Evolutionary conservation across 2,888 invertebrate genomes (phyloP), one percentile per base, ranked within the genome.

Genomic region (Nasonia oneida): DNA sequence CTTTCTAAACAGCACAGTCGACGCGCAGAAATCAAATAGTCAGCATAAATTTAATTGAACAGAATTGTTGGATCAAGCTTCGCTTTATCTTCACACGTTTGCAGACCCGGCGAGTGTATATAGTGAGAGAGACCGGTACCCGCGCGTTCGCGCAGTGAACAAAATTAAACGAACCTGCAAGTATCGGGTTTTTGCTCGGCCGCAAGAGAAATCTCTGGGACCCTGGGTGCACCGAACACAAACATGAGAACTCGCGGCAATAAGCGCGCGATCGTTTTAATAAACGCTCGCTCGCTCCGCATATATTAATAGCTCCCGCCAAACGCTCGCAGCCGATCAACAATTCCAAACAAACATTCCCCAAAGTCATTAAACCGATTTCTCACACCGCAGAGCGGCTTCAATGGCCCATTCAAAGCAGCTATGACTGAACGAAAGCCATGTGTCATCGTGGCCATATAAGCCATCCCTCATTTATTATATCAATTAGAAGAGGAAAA

Each of bases 361-460:
- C 3, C 1, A 47, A 29, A 74, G 74, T 47, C 29, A 23, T 23
- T 29, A 74, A 67, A n/a, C 67, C n/a, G 64, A 67, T 67, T 67
- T 67, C n/a, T 67, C 67, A 67, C 67, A 67, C 23, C 12, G 10
- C 6, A 61, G n/a, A 23, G n/a, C 67, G 3, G 8, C n/a, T 67
- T 33, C 14, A 67, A 71, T 71, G 47, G 42, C 42, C 23, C n/a
- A 47, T 23, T 50, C 29, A 75, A 75, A 14, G 50, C 47, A 61
- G 23, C 23, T 61, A 61, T 18, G 15, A 42, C 23, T 64, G 18
- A 67, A 79, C 47, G 78, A 81, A 64, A 81, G 12, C 18, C 42
- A 75, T 57, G 64, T 74, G 75, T 76, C 76, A 70, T 37, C 76
- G 37, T 76, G 50, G 3, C 82, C 76, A 70, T 53, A 70, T 82